Percentiles rank a stretch among this genome's conserved stretches.
phyloP scores from a whole-genome alignment of 2,888 invertebrate genomes.

The Sminthurinus aureus region DNA sequence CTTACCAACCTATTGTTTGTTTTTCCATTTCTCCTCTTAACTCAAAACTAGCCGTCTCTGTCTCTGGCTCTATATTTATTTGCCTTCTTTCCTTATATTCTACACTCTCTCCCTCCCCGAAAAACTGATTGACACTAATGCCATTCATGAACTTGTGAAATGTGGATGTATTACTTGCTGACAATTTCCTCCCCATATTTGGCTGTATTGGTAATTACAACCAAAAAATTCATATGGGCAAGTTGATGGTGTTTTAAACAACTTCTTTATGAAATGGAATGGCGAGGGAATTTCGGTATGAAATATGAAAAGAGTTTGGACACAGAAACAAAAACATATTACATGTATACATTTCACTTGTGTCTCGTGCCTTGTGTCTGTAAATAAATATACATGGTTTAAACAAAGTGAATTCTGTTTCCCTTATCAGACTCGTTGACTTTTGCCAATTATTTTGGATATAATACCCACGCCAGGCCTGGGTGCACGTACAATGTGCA shows the following conservation, averaged over 20 bases:
- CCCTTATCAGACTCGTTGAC: conserved; percentile 7
- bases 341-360: too few relatives aligned
- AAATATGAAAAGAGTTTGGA: neutral
- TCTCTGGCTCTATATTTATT: too few relatives aligned
- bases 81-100: too few relatives aligned
- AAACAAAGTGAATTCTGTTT: neutral
- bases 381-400: too few relatives aligned
- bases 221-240: neutral
- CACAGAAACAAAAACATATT: too few relatives aligned
- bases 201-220: conserved; percentile 37
- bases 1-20: conserved; percentile 1
- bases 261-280: neutral
- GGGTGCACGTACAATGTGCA: too few relatives aligned
- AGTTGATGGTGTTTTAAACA: neutral
- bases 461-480: neutral
- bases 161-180: conserved; percentile 11
- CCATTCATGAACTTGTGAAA: conserved; percentile 29
- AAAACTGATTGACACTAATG: conserved; percentile 39
- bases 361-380: too few relatives aligned
- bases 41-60: too few relatives aligned
- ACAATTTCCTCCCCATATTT: conserved; percentile 28
- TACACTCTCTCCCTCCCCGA: neutral
- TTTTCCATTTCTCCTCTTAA: neutral
- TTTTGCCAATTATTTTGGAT: conserved; percentile 15
- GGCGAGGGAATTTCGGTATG: neutral